These are phyloP conservation scores for Nerophis lumbriciformis DNA, from an alignment of 2,113 vertebrate species.

Conservation along the genomic window DNA sequence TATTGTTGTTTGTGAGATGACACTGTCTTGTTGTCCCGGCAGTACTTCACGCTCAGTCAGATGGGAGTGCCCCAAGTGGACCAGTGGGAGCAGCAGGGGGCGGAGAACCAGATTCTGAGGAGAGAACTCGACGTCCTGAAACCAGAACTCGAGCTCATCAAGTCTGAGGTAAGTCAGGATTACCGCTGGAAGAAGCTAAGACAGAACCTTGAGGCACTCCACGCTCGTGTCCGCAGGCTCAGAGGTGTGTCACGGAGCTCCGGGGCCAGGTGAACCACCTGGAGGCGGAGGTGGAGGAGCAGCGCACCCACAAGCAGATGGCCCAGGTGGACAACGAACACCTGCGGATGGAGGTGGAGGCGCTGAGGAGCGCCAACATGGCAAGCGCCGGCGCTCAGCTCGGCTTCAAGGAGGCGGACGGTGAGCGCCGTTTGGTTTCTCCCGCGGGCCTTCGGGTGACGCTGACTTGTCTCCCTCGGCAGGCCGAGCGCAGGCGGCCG, in stretches of 20 bases:
- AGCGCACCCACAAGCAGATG: slow-evolving; percentile 81
- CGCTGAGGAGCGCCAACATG: slow-evolving; percentile 72
- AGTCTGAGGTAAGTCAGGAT: slow-evolving; percentile 54
- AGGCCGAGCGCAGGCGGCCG: slow-evolving; percentile 86
- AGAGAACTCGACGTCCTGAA: slow-evolving; percentile 80
- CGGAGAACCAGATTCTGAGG: slow-evolving; percentile 72
- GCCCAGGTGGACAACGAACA: slow-evolving; percentile 84
- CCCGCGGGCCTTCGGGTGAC: too few species aligned
- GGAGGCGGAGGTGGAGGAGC: slow-evolving; percentile 87
- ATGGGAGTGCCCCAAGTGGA: slow-evolving; percentile 32
- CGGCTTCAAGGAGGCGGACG: slow-evolving; percentile 83
- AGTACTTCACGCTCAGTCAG: slow-evolving; percentile 56
- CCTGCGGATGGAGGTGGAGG: slow-evolving; percentile 82
- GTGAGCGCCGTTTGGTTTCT: slow-evolving; percentile 66
- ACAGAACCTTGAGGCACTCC: background rate
- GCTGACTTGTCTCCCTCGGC: background rate
- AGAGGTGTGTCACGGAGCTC: slow-evolving; percentile 71
- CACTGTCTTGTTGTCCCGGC: background rate
- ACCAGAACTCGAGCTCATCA: slow-evolving; percentile 74
- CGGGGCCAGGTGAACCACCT: slow-evolving; percentile 75
- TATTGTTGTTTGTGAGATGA: too few species aligned
- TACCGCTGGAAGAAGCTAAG: background rate
- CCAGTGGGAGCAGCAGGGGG: slow-evolving; percentile 26
- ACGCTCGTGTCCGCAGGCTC: slow-evolving; percentile 60
- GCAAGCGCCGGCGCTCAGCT: slow-evolving; percentile 82